Conservation (phyloP, 2,888 invertebrate genomes). For the Troglohyphantes excavatus region DNA sequence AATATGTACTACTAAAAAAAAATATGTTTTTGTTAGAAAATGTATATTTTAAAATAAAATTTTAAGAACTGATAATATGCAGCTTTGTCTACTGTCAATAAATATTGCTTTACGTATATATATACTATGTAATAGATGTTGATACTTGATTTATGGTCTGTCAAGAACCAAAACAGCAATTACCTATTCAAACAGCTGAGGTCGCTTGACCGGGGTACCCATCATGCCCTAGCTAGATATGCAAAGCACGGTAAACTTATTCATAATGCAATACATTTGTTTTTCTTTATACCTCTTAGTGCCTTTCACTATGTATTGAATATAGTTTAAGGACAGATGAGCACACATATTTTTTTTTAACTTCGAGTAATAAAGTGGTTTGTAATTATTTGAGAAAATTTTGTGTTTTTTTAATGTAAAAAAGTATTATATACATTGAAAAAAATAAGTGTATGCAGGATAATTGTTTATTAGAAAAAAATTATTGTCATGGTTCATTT, state of each 20-base stretch:
- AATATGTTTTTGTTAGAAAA: not conserved
- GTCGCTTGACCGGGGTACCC: not conserved
- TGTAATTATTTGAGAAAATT: no score
- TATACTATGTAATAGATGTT: not conserved
- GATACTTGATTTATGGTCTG: not conserved
- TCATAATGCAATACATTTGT: not conserved
- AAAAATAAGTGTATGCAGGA: no score
- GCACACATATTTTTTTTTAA: no score
- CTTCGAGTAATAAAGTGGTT: no score
- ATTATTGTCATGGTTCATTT: no score
- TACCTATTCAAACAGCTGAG: not conserved
- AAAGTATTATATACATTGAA: no score
- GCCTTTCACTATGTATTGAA: no score
- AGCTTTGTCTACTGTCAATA: not conserved
- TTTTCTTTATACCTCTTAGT: no score
- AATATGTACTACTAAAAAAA: no score
- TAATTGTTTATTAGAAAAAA: no score
- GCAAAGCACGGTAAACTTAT: not conserved
- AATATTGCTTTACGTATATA: not conserved
- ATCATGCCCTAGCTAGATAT: not conserved
- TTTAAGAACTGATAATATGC: not conserved
- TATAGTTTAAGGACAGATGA: no score
- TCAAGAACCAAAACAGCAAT: not conserved
- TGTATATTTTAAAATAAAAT: not conserved
- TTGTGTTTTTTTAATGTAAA: no score